A percentile compares a stretch with the other conserved stretches of the same genome.
Evolutionary conservation across 2,113 vertebrate species (phyloP).

Genomic region (Lates calcarifer): DNA sequence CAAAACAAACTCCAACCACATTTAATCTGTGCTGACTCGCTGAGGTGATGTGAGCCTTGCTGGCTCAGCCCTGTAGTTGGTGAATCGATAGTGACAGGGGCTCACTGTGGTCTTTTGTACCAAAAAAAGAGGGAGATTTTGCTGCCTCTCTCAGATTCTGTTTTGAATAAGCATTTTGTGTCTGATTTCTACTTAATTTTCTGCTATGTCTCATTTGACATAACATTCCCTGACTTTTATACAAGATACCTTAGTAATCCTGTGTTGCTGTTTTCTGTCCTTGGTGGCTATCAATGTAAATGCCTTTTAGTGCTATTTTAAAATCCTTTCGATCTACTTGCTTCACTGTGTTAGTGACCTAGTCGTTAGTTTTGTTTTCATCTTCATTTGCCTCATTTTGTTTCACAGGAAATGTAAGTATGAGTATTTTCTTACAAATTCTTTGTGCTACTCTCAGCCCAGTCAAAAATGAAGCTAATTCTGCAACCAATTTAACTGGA

Average conservation of each 20-base stretch:
- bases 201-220: conserved; percentile 9
- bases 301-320: not conserved
- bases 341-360: conserved; percentile 21
- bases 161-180: conserved; percentile 26
- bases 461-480: conserved; percentile 27
- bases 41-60: conserved; percentile 9
- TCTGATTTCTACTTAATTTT: conserved; percentile 20
- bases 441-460: conserved; percentile 12
- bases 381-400: conserved; percentile 23
- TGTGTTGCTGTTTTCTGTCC: conserved; percentile 9
- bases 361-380: conserved; percentile 3
- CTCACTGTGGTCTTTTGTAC: conserved; percentile 30
- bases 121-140: not conserved
- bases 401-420: not conserved
- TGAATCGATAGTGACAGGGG: conserved; percentile 37
- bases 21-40: conserved; percentile 35
- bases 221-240: not conserved
- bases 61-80: conserved; percentile 34
- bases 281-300: conserved; percentile 1
- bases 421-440: conserved; percentile 8
- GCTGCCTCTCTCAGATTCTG: conserved; percentile 8
- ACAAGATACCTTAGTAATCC: conserved; percentile 13
- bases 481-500: conserved; percentile 47
- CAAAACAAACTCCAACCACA: conserved; percentile 14
- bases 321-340: not conserved